Percentiles rank a stretch among this genome's conserved stretches.
Evolutionary conservation across 1,140 invertebrate species (phyloP).

Genomic region (Sycophila sp.): DNA sequence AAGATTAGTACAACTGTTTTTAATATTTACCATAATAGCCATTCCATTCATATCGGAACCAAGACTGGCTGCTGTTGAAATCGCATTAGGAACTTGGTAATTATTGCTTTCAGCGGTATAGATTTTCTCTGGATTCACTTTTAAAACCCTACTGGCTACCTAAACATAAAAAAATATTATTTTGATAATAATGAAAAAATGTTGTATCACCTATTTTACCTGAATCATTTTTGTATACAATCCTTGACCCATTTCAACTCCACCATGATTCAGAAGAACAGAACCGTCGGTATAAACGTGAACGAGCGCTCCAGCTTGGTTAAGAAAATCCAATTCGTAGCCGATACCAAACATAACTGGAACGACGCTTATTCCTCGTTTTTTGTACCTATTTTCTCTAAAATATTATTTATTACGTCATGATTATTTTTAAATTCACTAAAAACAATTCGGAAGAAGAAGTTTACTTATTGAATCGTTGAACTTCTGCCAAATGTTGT

Average conservation of each 20-base stretch:
- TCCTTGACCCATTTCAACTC: conserved; percentile 96
- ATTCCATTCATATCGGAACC: conserved; percentile 95
- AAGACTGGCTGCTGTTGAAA: conserved; percentile 89
- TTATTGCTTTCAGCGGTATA: conserved; percentile 90
- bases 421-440: too few species aligned
- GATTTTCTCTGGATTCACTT: conserved; percentile 80
- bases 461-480: conserved; percentile 81
- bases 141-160: conserved; percentile 79
- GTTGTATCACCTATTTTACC: too few species aligned
- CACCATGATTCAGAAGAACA: conserved; percentile 89
- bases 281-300: conserved; percentile 92
- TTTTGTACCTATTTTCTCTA: conserved; percentile 84
- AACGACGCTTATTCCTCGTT: conserved; percentile 86
- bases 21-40: conserved; percentile 82
- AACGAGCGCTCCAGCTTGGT: conserved; percentile 91
- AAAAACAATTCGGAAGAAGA: too few species aligned
- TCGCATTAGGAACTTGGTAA: conserved; percentile 94
- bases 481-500: conserved; percentile 70
- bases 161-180: conserved; percentile 27
- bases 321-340: conserved; percentile 82
- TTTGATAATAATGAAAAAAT: too few species aligned
- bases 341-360: conserved; percentile 92
- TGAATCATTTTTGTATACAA: conserved; percentile 96
- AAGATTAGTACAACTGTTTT: too few species aligned
- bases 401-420: not conserved